phyloP scores from a whole-genome alignment of 2,113 vertebrate species.

The Turnix velox region DNA sequence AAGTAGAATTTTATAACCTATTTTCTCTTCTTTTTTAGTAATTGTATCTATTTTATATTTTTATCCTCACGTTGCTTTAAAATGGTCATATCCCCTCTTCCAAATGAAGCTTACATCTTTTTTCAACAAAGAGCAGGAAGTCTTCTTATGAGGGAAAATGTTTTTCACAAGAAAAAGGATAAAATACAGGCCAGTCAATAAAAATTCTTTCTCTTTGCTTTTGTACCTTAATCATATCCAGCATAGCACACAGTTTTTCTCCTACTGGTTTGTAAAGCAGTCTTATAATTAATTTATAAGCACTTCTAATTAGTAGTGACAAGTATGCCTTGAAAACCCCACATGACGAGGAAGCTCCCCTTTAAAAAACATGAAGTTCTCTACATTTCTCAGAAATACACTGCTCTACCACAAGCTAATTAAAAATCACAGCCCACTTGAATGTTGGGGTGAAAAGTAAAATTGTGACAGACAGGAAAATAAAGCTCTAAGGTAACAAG shows the following conservation, averaged over 20 bases:
- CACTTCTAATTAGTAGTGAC: conserved; percentile 39
- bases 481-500: not conserved
- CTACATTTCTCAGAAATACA: not conserved
- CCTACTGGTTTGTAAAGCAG: conserved; percentile 22
- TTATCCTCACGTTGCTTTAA: not conserved
- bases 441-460: not conserved
- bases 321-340: not conserved
- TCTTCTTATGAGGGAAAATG: not conserved
- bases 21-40: not conserved
- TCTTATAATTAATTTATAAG: conserved; percentile 52
- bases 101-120: not conserved
- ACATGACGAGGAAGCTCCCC: not conserved
- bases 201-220: not conserved
- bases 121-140: not conserved
- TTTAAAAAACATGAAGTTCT: not conserved
- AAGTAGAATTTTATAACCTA: not conserved
- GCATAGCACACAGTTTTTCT: not conserved
- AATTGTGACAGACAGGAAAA: not conserved
- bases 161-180: not conserved
- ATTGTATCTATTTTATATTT: not conserved
- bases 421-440: not conserved
- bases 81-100: not conserved
- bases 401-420: not conserved
- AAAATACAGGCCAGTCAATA: not conserved
- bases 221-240: conserved; percentile 10